phyloP scores from a whole-genome alignment of 2,888 invertebrate genomes.

The Caenorhabditis plicata region DNA sequence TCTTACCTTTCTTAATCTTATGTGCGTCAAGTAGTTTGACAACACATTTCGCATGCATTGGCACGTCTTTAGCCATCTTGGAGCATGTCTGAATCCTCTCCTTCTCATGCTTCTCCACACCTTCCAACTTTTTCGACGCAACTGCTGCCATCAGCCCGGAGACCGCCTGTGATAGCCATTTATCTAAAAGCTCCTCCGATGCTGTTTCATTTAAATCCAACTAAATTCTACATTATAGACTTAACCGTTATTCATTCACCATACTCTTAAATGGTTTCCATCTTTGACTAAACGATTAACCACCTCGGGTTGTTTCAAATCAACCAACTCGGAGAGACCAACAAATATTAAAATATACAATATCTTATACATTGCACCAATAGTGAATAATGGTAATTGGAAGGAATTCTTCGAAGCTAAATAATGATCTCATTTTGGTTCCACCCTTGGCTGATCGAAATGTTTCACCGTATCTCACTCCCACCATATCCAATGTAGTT shows the following conservation, averaged over 20 bases:
- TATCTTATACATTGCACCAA: no score
- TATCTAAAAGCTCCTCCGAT: slow-evolving; percentile 51
- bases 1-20: slow-evolving; percentile 8
- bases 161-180: slow-evolving; percentile 59
- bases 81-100: slow-evolving; percentile 44
- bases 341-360: no score
- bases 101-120: slow-evolving; percentile 2
- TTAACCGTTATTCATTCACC: background rate
- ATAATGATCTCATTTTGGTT: no score
- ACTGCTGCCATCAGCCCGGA: slow-evolving; percentile 60
- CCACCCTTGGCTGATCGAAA: no score
- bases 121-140: slow-evolving; percentile 47
- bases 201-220: slow-evolving; percentile 48
- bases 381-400: no score
- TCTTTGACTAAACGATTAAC: slow-evolving; percentile 23
- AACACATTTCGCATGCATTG: slow-evolving; percentile 53
- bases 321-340: no score
- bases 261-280: slow-evolving; percentile 27
- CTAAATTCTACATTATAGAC: slow-evolving; percentile 3
- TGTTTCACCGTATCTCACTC: no score
- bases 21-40: slow-evolving; percentile 39
- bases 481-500: no score
- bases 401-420: no score
- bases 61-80: slow-evolving; percentile 45
- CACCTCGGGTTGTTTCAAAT: no score